A percentile compares a stretch with the other conserved stretches of the same genome.
These are phyloP conservation scores for Elysia crispata DNA, from an alignment of 2,888 invertebrate genomes.

Conservation along the genomic window DNA sequence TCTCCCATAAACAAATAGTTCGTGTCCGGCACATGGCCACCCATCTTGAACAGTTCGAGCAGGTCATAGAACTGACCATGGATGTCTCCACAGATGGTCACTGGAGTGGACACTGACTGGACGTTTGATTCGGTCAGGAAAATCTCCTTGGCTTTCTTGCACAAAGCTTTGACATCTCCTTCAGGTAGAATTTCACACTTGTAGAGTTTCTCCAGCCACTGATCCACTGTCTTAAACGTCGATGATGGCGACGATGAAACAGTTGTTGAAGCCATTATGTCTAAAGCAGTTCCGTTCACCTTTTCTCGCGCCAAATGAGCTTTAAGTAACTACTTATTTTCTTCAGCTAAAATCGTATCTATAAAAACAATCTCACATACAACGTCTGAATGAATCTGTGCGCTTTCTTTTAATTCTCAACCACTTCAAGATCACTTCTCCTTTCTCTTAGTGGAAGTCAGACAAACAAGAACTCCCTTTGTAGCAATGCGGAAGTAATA, in stretches of 20 bases:
- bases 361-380: too few species aligned
- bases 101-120: conserved; percentile 99
- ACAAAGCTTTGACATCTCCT: conserved; percentile 43
- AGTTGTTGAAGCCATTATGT: background rate
- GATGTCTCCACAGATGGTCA: conserved; percentile 99
- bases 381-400: too few species aligned
- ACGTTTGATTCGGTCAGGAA: conserved; percentile 99
- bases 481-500: too few species aligned
- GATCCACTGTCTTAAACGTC: conserved; percentile 41
- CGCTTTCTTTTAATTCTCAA: too few species aligned
- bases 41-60: conserved; percentile 98
- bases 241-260: background rate
- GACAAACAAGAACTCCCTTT: too few species aligned
- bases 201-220: conserved; percentile 49
- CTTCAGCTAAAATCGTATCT: too few species aligned
- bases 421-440: too few species aligned
- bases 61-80: conserved; percentile 99
- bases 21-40: conserved; percentile 98
- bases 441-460: too few species aligned
- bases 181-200: conserved; percentile 44
- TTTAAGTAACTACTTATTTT: too few species aligned
- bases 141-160: conserved; percentile 95
- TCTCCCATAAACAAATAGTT: conserved; percentile 99
- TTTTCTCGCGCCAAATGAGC: too few species aligned
- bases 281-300: background rate